Conservation (phyloP, 2,888 invertebrate species). For the Apodemia arnacis region DNA sequence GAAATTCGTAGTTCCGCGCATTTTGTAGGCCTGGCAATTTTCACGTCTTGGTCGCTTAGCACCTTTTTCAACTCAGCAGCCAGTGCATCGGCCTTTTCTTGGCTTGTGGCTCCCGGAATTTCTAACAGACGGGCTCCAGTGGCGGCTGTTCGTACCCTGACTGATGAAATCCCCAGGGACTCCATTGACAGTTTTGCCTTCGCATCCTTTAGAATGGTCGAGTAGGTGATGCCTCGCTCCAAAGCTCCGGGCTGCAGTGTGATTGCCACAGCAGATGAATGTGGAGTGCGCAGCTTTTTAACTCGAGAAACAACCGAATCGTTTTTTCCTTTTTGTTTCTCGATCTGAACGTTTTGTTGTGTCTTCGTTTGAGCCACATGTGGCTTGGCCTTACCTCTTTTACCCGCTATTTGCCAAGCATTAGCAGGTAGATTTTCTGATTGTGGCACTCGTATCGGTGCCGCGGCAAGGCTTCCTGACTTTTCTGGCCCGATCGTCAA, state of each 20-base stretch:
- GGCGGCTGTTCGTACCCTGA: background rate
- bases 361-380: too few relatives aligned
- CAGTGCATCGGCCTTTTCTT: background rate
- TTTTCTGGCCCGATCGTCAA: too few relatives aligned
- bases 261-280: background rate
- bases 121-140: background rate
- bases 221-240: background rate
- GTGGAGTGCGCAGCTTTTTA: background rate
- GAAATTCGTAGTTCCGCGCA: conserved; percentile 51
- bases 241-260: background rate
- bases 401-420: too few relatives aligned
- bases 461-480: too few relatives aligned
- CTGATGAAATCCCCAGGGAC: background rate
- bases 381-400: background rate
- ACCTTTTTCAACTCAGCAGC: background rate
- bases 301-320: background rate
- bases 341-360: background rate
- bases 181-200: background rate
- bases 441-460: too few relatives aligned
- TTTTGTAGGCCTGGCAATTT: background rate
- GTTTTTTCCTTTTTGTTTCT: background rate
- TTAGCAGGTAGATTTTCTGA: too few relatives aligned
- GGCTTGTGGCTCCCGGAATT: background rate
- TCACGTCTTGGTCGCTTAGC: background rate
- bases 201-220: background rate